phyloP scores from a whole-genome alignment of 2,888 invertebrate species.

The Trichogramma dendrolimi region DNA sequence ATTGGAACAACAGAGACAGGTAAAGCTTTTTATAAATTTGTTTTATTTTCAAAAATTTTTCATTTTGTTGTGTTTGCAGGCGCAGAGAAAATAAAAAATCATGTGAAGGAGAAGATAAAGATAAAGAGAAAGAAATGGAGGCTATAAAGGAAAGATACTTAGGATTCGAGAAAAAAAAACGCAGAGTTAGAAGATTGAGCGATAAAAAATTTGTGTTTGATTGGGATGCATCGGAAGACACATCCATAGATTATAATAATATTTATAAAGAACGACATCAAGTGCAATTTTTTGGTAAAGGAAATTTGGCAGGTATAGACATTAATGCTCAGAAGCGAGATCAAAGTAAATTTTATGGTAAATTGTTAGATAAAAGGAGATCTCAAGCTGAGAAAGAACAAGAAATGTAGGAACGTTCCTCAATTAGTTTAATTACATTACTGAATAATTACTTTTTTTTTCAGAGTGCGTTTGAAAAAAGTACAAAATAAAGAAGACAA shows the following conservation, averaged over 20 bases:
- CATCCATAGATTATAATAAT: conserved; percentile 94
- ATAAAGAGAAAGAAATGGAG: conserved; percentile 87
- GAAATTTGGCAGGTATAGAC: conserved; percentile 96
- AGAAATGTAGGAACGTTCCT: conserved; percentile 62
- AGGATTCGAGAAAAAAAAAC: conserved; percentile 88
- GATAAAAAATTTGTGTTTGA: conserved; percentile 99
- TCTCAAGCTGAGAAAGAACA: conserved; percentile 96
- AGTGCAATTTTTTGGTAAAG: conserved; percentile 96
- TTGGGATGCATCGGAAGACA: conserved; percentile 99
- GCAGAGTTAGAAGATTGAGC: conserved; percentile 87
- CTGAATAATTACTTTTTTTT: conserved; percentile 25
- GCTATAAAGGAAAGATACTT: conserved; percentile 94
- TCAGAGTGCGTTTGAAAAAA: conserved; percentile 75
- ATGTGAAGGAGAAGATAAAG: conserved; percentile 63
- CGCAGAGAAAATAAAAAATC: conserved; percentile 46
- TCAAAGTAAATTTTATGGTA: conserved; percentile 95
- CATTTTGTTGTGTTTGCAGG: conserved; percentile 29
- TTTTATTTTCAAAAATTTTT: neutral
- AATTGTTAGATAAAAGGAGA: conserved; percentile 87
- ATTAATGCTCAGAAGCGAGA: conserved; percentile 93
- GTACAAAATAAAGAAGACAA: conserved; percentile 94
- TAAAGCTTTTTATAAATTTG: conserved; percentile 20
- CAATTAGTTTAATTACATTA: conserved; percentile 8
- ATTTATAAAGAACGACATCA: conserved; percentile 96
- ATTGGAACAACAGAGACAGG: conserved; percentile 52